These are phyloP conservation scores for Poeciliopsis occidentalis DNA, from an alignment of 2,113 vertebrate genomes.

Conservation along the genomic window DNA sequence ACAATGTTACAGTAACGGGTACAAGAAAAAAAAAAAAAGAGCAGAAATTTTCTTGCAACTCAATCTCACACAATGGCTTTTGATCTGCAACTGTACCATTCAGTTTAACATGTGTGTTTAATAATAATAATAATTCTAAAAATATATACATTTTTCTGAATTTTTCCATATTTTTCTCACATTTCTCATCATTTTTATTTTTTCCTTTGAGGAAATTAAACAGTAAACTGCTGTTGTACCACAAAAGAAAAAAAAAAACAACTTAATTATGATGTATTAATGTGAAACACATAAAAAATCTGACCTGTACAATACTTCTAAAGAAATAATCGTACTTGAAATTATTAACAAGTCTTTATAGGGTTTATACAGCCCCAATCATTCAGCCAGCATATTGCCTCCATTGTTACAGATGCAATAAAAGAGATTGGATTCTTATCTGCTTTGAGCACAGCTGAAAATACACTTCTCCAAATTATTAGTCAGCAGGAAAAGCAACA, in stretches of 20 bases:
- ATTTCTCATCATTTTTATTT: not conserved
- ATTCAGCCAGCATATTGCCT: not conserved
- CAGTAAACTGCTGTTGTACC: not conserved
- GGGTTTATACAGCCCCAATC: not conserved
- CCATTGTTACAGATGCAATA: not conserved
- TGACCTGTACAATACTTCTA: not conserved
- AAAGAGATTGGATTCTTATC: not conserved
- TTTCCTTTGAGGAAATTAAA: not conserved
- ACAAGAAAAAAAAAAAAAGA: too few relatives aligned
- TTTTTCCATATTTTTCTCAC: not conserved
- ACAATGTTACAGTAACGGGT: too few relatives aligned
- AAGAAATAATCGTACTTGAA: not conserved
- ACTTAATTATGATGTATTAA: not conserved
- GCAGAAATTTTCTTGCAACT: too few relatives aligned
- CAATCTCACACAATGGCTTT: not conserved
- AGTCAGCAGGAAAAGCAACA: not conserved
- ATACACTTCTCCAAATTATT: not conserved
- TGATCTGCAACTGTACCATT: not conserved
- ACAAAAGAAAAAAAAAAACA: not conserved
- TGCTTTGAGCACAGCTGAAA: slow-evolving; percentile 13
- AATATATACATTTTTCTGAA: not conserved
- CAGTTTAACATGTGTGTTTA: not conserved
- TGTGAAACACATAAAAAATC: not conserved
- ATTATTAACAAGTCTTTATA: too few relatives aligned
- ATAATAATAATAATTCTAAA: not conserved